These are phyloP conservation scores for Zygothrica quintamaculata DNA, from an alignment of 2,888 invertebrate species.

Conservation along the genomic window DNA sequence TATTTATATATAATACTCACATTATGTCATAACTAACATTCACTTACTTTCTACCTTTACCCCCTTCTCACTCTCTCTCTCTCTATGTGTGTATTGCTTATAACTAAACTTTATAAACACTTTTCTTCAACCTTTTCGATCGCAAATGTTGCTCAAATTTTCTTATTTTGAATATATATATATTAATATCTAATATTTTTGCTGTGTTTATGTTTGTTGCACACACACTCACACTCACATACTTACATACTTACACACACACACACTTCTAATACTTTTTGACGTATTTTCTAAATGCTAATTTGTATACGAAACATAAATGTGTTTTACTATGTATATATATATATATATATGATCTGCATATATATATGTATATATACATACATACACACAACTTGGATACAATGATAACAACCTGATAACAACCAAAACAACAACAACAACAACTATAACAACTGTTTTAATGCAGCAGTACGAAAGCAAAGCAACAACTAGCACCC, in stretches of 20 bases:
- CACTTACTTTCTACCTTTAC: constrained; percentile 1
- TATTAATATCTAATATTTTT: too few relatives aligned
- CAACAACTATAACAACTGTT: constrained; percentile 24
- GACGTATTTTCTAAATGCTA: constrained; percentile 57
- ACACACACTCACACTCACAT: too few relatives aligned
- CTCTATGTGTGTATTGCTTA: neutral
- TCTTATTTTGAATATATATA: too few relatives aligned
- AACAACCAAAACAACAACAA: constrained; percentile 31
- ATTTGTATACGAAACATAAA: constrained; percentile 51
- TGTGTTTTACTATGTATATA: constrained; percentile 23
- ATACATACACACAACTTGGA: constrained; percentile 42
- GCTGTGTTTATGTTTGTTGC: constrained; percentile 51
- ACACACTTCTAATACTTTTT: constrained; percentile 31
- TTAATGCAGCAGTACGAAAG: constrained; percentile 68
- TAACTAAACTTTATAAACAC: too few relatives aligned
- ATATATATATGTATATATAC: constrained; percentile 19
- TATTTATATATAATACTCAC: too few relatives aligned
- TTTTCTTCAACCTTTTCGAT: constrained; percentile 9
- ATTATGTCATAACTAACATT: constrained; percentile 25
- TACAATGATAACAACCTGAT: constrained; percentile 42
- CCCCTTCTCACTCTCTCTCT: neutral
- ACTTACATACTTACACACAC: too few relatives aligned
- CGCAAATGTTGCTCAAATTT: constrained; percentile 22
- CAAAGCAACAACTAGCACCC: constrained; percentile 70
- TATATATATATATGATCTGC: constrained; percentile 15